phyloP scores from a whole-genome alignment of 2,113 vertebrate species.

The Engraulis encrasicolus region DNA sequence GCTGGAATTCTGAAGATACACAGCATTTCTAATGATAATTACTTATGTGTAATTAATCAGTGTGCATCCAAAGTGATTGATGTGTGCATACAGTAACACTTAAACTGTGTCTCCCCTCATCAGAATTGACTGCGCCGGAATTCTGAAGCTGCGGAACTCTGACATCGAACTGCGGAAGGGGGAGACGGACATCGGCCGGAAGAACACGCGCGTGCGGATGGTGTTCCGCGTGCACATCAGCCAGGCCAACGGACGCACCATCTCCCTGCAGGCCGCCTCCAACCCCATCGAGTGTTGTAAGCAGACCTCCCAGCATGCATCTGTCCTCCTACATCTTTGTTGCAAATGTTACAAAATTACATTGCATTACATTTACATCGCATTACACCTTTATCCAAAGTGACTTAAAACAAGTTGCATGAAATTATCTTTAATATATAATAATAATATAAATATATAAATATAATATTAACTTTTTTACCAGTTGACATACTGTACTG shows the following conservation, averaged over 20 bases:
- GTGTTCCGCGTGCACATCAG: constrained; percentile 88
- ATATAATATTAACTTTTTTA: too few species aligned
- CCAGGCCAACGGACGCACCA: constrained; percentile 79
- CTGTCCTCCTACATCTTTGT: background rate
- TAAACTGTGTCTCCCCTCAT: background rate
- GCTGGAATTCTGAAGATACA: too few species aligned
- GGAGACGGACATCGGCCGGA: constrained; percentile 86
- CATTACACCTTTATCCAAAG: too few species aligned
- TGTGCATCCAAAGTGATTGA: background rate
- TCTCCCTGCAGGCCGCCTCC: constrained; percentile 85
- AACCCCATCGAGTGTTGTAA: constrained; percentile 91
- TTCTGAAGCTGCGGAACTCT: constrained; percentile 86
- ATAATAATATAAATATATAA: too few species aligned
- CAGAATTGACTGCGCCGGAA: constrained; percentile 88
- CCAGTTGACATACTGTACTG: too few species aligned
- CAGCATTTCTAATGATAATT: too few species aligned
- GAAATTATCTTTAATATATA: too few species aligned
- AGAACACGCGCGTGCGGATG: constrained; percentile 86
- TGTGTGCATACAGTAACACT: background rate
- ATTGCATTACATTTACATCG: too few species aligned
- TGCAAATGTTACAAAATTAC: too few species aligned
- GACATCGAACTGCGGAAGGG: constrained; percentile 89
- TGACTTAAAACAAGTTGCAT: too few species aligned
- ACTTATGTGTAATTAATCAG: too few species aligned
- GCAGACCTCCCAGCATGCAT: constrained; percentile 52